These are phyloP conservation scores for Macrophya annulata DNA, from an alignment of 2,888 invertebrate species.

Conservation along the genomic window DNA sequence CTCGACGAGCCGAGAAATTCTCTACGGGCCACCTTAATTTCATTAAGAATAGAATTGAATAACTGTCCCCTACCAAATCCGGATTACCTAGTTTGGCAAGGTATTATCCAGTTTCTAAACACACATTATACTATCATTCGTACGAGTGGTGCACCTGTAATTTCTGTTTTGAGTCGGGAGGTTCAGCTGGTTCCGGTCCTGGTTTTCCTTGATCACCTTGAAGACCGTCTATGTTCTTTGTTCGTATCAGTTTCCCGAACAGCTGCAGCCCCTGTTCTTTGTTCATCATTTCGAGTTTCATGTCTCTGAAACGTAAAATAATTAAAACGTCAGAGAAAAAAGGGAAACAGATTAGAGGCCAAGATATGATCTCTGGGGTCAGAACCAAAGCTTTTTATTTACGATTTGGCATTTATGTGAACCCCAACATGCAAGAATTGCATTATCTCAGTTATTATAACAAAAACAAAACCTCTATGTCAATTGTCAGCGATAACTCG, in stretches of 20 bases:
- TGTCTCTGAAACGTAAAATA: constrained; percentile 74
- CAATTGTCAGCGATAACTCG: background rate
- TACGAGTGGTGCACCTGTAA: constrained; percentile 83
- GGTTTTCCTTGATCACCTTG: constrained; percentile 80
- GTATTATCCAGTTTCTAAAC: background rate
- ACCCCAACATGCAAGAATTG: constrained; percentile 1
- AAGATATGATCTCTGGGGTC: background rate
- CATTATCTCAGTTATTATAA: background rate
- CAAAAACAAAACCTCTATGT: background rate
- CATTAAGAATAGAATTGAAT: constrained; percentile 36
- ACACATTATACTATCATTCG: background rate
- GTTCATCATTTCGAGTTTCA: constrained; percentile 83
- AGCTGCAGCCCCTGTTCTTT: constrained; percentile 87
- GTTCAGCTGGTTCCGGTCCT: constrained; percentile 78
- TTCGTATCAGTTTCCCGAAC: constrained; percentile 92
- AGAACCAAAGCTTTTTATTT: background rate
- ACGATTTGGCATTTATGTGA: background rate
- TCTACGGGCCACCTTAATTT: constrained; percentile 15
- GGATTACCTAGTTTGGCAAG: background rate
- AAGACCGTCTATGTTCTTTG: constrained; percentile 89
- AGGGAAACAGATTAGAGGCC: background rate
- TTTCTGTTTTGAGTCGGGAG: constrained; percentile 85
- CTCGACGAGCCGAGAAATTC: background rate
- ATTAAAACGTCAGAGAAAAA: background rate
- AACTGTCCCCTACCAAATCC: constrained; percentile 6